Conservation (phyloP, 2,797 vertebrate genomes). For the Cottoperca gobio region DNA sequence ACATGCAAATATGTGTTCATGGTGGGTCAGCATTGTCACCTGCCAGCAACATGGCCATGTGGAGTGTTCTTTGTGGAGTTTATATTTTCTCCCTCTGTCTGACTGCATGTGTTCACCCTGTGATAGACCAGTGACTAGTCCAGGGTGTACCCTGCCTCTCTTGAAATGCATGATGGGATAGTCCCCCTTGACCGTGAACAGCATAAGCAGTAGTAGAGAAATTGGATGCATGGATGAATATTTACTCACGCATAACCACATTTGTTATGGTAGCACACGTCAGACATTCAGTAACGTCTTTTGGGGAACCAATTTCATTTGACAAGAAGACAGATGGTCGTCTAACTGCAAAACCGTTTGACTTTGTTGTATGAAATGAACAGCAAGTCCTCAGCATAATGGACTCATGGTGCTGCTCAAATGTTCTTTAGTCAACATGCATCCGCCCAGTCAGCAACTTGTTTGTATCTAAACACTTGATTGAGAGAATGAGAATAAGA, state of each 20-base stretch:
- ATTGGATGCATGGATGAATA: slow-evolving; percentile 7
- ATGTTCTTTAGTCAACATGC: slow-evolving; percentile 1
- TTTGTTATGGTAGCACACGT: slow-evolving; percentile 6
- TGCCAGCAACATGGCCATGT: neutral
- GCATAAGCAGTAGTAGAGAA: slow-evolving; percentile 2
- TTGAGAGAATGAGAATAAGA: slow-evolving; percentile 6
- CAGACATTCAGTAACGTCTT: slow-evolving; percentile 13
- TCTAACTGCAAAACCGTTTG: slow-evolving; percentile 12
- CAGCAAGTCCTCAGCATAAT: neutral
- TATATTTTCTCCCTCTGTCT: neutral
- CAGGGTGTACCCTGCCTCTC: neutral
- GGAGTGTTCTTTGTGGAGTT: neutral
- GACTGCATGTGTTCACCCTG: neutral
- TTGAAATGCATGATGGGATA: slow-evolving; percentile 13
- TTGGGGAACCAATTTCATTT: slow-evolving; percentile 26
- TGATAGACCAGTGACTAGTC: slow-evolving; percentile 7
- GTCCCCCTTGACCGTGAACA: neutral
- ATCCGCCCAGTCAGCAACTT: slow-evolving; percentile 12
- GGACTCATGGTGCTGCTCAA: neutral
- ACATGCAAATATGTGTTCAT: neutral
- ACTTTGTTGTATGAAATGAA: slow-evolving; percentile 3
- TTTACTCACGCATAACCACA: slow-evolving; percentile 31
- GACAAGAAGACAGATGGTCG: slow-evolving; percentile 15
- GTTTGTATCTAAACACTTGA: neutral
- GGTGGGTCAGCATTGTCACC: neutral